These are phyloP conservation scores for Zapornia atra DNA, from an alignment of 2,113 vertebrate species.

Conservation along the genomic window DNA sequence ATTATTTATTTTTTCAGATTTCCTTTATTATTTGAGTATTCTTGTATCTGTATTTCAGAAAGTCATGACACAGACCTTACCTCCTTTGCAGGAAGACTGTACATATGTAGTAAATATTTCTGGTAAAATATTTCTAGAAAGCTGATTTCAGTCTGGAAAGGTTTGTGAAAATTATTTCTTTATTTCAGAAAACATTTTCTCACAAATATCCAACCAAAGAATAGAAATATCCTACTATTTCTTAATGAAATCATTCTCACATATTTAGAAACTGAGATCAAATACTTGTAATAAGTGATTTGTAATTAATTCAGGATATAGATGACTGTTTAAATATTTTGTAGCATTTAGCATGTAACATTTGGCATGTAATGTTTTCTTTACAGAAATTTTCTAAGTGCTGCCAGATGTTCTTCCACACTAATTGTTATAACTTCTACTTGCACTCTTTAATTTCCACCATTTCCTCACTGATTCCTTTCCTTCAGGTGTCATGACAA, in stretches of 20 bases:
- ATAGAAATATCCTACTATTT: background rate
- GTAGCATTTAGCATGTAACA: background rate
- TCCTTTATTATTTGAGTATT: background rate
- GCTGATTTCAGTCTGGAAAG: background rate
- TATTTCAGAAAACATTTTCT: background rate
- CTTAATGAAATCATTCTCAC: background rate
- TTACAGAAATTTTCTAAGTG: background rate
- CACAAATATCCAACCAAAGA: background rate
- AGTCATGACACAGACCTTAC: background rate
- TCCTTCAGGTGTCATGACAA: background rate
- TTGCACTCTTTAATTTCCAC: background rate
- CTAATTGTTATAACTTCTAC: background rate
- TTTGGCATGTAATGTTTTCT: background rate
- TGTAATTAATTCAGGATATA: background rate
- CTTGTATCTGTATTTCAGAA: background rate
- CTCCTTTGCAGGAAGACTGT: background rate
- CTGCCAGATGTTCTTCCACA: background rate
- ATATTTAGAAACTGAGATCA: background rate
- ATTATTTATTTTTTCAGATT: slow-evolving; percentile 20
- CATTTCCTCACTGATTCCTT: background rate
- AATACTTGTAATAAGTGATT: background rate
- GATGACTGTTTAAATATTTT: background rate
- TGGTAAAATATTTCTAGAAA: background rate
- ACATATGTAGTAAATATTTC: background rate
- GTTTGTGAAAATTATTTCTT: background rate